These are phyloP conservation scores for Mesorhabditis spiculigera DNA, from an alignment of 2,888 invertebrate species.

Conservation along the genomic window DNA sequence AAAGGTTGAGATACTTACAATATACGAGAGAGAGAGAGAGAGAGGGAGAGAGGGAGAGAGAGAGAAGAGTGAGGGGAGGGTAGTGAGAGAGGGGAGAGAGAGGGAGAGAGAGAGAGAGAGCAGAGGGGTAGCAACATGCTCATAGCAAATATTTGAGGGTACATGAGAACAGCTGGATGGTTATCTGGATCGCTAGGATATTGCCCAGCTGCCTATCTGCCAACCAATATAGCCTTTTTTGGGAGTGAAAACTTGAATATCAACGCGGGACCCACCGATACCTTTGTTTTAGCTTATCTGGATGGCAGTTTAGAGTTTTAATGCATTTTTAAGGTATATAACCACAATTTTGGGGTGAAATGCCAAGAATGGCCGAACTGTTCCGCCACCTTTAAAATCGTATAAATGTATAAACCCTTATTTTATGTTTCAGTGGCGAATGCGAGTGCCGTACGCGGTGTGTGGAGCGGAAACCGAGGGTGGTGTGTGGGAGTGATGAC, in stretches of 20 bases:
- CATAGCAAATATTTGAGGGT: too few relatives aligned
- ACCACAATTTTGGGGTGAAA: neutral
- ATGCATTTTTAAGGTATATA: neutral
- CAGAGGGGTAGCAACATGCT: neutral
- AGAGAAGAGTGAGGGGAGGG: slow-evolving; percentile 12
- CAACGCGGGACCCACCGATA: too few relatives aligned
- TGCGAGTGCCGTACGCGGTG: slow-evolving; percentile 39
- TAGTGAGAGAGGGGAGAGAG: slow-evolving; percentile 13
- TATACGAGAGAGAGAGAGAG: neutral
- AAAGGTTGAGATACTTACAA: too few relatives aligned
- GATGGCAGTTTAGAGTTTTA: neutral
- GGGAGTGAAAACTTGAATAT: too few relatives aligned
- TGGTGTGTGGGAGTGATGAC: slow-evolving; percentile 38
- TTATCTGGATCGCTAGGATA: neutral
- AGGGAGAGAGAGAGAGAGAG: slow-evolving; percentile 21
- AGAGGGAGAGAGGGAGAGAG: slow-evolving; percentile 22
- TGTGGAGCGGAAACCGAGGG: slow-evolving; percentile 13
- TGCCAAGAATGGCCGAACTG: neutral
- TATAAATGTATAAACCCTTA: neutral
- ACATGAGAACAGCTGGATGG: too few relatives aligned
- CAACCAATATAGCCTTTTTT: too few relatives aligned
- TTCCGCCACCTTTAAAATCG: neutral
- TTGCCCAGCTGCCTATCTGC: too few relatives aligned
- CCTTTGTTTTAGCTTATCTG: neutral
- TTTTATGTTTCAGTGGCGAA: slow-evolving; percentile 19